These are phyloP conservation scores for Anguilla marmorata DNA, from an alignment of 2,797 vertebrate species.

Conservation along the genomic window DNA sequence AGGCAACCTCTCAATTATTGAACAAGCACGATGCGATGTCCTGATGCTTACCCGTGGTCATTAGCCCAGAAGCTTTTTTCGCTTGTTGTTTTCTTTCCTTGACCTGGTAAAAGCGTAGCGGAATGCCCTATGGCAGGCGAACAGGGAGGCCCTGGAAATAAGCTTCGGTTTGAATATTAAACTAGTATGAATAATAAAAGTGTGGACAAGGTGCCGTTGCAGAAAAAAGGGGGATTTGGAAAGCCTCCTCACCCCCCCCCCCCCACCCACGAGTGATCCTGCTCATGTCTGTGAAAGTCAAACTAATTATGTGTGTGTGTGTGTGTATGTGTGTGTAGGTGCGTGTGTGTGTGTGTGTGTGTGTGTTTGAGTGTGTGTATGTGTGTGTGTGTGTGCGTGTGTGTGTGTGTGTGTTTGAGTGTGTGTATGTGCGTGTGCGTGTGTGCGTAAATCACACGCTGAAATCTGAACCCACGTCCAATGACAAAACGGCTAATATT, in stretches of 20 bases:
- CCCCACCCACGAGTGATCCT: background rate
- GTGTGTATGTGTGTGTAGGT: too few relatives aligned
- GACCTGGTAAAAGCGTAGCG: background rate
- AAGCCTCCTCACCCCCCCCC: background rate
- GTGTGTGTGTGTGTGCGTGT: too few relatives aligned
- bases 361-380: too few relatives aligned
- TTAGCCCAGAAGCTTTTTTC: background rate
- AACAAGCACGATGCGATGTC: background rate
- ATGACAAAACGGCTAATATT: too few relatives aligned
- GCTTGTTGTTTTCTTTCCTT: background rate
- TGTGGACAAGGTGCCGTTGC: background rate
- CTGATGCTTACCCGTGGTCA: background rate
- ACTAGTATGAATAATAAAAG: background rate
- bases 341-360: too few relatives aligned
- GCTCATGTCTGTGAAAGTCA: background rate
- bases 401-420: too few relatives aligned
- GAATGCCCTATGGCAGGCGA: background rate
- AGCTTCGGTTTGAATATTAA: background rate
- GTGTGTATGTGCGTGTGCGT: too few relatives aligned
- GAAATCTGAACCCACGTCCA: too few relatives aligned
- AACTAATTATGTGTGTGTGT: background rate
- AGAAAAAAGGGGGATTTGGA: background rate
- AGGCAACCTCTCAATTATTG: slow-evolving; percentile 1
- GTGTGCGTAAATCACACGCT: too few relatives aligned
- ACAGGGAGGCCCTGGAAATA: background rate